phyloP scores from a whole-genome alignment of 1,140 invertebrate genomes.

The Drosophila ambigua region DNA sequence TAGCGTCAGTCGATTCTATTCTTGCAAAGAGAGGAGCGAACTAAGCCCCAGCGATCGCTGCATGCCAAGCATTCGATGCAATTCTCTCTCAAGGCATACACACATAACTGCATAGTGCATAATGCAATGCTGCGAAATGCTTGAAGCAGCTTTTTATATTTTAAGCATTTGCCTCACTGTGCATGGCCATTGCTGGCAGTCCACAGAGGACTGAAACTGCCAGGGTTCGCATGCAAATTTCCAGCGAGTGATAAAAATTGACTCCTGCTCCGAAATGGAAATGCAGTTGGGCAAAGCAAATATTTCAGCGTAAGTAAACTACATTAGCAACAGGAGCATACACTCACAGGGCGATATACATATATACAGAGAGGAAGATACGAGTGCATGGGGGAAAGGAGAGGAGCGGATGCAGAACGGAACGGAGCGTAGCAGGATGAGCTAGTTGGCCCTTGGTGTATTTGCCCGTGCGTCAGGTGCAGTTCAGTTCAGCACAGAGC shows the following conservation, averaged over 20 bases:
- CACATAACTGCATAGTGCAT: too few relatives aligned
- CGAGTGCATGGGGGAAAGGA: background rate
- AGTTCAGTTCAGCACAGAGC: slow-evolving; percentile 37
- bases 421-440: background rate
- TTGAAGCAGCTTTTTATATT: background rate
- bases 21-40: too few relatives aligned
- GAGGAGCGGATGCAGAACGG: background rate
- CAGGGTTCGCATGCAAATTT: slow-evolving; percentile 32
- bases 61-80: too few relatives aligned
- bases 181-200: background rate
- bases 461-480: slow-evolving; percentile 69
- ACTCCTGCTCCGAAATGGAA: slow-evolving; percentile 47
- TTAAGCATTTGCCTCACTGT: background rate
- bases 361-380: background rate
- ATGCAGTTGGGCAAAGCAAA: slow-evolving; percentile 64
- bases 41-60: too few relatives aligned
- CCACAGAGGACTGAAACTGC: slow-evolving; percentile 3
- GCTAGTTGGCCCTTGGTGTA: slow-evolving; percentile 56
- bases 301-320: slow-evolving; percentile 75
- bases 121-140: too few relatives aligned
- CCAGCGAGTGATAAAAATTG: slow-evolving; percentile 44
- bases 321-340: slow-evolving; percentile 61
- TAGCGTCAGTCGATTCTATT: too few relatives aligned
- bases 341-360: background rate
- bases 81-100: too few relatives aligned